Conservation (phyloP, 2,888 invertebrate species). For the Chloromyia formosa region DNA sequence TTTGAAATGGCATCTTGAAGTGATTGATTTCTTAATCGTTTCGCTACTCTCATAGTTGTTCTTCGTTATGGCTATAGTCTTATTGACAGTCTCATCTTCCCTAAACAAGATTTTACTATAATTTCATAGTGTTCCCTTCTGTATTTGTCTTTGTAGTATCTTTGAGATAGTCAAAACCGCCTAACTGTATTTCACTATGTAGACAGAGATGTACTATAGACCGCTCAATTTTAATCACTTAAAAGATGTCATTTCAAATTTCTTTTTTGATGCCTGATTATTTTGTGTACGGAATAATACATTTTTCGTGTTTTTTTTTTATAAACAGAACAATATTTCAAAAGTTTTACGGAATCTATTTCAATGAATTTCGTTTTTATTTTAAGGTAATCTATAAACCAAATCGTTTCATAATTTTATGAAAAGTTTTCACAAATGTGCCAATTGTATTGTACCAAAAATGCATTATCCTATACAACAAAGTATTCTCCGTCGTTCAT, state of each 20-base stretch:
- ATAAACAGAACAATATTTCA: background rate
- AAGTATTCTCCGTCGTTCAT: conserved; percentile 64
- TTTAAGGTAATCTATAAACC: conserved; percentile 2
- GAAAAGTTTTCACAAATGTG: conserved; percentile 49
- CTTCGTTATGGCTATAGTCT: background rate
- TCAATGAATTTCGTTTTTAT: conserved; percentile 10
- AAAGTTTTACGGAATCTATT: background rate
- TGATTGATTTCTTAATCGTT: conserved; percentile 34
- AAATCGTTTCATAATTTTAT: conserved; percentile 44
- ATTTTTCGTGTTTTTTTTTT: conserved; percentile 28
- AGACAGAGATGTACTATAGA: background rate
- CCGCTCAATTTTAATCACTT: conserved; percentile 16
- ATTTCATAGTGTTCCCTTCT: background rate
- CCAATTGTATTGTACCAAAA: conserved; percentile 58
- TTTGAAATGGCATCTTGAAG: conserved; percentile 55
- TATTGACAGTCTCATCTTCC: no score
- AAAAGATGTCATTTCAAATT: conserved; percentile 41
- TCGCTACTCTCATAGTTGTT: conserved; percentile 1
- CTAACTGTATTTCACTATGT: background rate
- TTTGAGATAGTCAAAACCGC: background rate
- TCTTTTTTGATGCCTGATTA: background rate
- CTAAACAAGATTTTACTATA: no score
- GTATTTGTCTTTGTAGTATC: background rate
- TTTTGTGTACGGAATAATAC: conserved; percentile 35
- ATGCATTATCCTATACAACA: conserved; percentile 63